Conservation (phyloP, 2,888 invertebrate species). For the Ormyrus thymus region DNA sequence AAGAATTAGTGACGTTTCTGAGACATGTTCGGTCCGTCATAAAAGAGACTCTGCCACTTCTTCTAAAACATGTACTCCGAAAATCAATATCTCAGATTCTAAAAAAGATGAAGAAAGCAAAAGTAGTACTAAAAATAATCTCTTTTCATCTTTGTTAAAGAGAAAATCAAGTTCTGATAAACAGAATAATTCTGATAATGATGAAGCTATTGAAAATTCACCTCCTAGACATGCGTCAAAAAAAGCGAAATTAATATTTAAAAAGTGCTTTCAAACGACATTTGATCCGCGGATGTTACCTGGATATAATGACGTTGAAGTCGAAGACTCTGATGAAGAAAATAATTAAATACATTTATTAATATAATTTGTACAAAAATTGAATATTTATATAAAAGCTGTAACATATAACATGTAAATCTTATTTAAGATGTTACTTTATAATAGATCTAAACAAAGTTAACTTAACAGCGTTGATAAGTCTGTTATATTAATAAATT, state of each 20-base stretch:
- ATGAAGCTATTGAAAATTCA: constrained; percentile 79
- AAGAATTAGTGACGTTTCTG: too few species aligned
- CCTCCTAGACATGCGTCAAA: constrained; percentile 79
- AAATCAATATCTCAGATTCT: constrained; percentile 15
- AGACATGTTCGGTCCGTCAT: neutral
- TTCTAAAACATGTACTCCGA: constrained; percentile 4
- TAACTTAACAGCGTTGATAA: neutral
- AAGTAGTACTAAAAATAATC: constrained; percentile 6
- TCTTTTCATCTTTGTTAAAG: constrained; percentile 40
- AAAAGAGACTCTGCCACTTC: constrained; percentile 7
- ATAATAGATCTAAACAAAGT: constrained; percentile 16
- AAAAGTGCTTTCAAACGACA: constrained; percentile 85
- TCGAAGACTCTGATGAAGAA: constrained; percentile 83
- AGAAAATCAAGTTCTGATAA: constrained; percentile 45
- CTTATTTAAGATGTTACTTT: neutral
- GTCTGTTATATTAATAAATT: constrained; percentile 40
- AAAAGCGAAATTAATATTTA: constrained; percentile 81
- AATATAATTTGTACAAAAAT: constrained; percentile 51
- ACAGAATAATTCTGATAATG: constrained; percentile 54
- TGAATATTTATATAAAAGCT: constrained; percentile 3
- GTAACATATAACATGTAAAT: neutral
- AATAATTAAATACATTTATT: constrained; percentile 55
- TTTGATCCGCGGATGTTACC: constrained; percentile 78
- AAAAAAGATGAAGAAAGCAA: neutral
- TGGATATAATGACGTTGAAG: constrained; percentile 79